Conservation (phyloP, 2,113 vertebrate species). For the Ondatra zibethicus region DNA sequence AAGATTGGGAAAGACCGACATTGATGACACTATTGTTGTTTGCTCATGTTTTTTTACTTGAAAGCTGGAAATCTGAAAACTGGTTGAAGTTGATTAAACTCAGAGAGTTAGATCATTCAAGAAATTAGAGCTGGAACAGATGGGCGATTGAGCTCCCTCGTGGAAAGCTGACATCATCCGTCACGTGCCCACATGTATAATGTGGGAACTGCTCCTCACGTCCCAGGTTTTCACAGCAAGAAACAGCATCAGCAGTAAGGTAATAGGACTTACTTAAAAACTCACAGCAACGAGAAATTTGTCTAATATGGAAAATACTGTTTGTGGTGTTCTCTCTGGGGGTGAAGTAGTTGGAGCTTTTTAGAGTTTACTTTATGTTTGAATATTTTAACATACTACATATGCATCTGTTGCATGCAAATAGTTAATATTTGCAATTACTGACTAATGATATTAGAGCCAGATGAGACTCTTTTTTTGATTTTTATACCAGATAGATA, state of each 20-base stretch:
- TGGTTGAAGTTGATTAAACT: neutral
- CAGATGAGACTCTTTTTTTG: neutral
- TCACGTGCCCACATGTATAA: neutral
- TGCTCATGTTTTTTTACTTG: neutral
- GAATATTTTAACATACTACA: neutral
- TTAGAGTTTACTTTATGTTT: constrained; percentile 14
- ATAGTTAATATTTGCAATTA: neutral
- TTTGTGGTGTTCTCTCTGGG: neutral
- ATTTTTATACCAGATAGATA: neutral
- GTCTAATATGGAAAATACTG: neutral
- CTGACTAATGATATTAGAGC: neutral
- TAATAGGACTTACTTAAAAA: neutral
- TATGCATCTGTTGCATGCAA: neutral
- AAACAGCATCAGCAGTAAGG: neutral
- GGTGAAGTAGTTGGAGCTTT: neutral
- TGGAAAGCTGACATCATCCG: neutral
- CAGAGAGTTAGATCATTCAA: neutral
- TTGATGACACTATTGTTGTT: neutral
- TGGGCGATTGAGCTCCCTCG: neutral
- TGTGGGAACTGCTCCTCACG: neutral
- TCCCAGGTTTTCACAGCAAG: neutral
- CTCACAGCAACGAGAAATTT: neutral
- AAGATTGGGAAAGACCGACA: neutral
- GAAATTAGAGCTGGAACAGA: neutral
- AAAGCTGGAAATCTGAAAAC: neutral